A percentile compares a stretch with the other conserved stretches of the same genome.
These are phyloP conservation scores for Tetramorium simillimum DNA, from an alignment of 1,140 invertebrate species.

Conservation along the genomic window DNA sequence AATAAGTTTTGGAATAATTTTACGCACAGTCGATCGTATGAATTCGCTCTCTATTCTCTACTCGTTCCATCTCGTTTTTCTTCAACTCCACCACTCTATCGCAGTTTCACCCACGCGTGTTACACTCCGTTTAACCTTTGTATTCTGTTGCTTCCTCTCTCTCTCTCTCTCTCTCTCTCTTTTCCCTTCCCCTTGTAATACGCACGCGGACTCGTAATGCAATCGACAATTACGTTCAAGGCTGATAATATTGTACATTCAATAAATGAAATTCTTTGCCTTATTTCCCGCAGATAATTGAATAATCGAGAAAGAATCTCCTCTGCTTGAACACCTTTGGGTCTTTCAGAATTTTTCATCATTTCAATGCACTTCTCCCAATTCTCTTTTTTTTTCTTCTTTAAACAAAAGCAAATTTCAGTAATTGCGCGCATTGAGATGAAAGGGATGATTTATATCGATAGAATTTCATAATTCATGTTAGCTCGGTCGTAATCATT, in stretches of 20 bases:
- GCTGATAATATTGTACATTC: not conserved
- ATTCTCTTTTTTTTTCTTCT: not conserved
- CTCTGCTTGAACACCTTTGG: not conserved
- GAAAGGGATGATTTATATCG: constrained; percentile 50
- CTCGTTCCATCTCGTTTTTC: constrained; percentile 46
- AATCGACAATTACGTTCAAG: constrained; percentile 23
- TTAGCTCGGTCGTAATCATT: constrained; percentile 7
- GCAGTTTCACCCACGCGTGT: constrained; percentile 32
- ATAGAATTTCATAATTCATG: constrained; percentile 31
- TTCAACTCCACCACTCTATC: constrained; percentile 52
- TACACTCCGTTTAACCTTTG: constrained; percentile 60
- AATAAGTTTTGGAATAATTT: constrained; percentile 77
- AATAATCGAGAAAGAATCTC: constrained; percentile 2
- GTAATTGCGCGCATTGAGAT: not conserved
- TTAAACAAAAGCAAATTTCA: not conserved
- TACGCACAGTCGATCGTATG: constrained; percentile 73
- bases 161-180: not conserved
- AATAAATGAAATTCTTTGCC: constrained; percentile 3
- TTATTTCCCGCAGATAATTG: not conserved
- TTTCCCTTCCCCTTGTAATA: not conserved
- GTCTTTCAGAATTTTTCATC: not conserved
- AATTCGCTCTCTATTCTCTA: constrained; percentile 63
- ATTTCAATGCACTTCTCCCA: not conserved
- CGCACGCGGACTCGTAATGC: constrained; percentile 10
- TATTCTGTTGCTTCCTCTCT: not conserved